phyloP scores from a whole-genome alignment of 2,797 vertebrate genomes.

The Diplodus sargus region DNA sequence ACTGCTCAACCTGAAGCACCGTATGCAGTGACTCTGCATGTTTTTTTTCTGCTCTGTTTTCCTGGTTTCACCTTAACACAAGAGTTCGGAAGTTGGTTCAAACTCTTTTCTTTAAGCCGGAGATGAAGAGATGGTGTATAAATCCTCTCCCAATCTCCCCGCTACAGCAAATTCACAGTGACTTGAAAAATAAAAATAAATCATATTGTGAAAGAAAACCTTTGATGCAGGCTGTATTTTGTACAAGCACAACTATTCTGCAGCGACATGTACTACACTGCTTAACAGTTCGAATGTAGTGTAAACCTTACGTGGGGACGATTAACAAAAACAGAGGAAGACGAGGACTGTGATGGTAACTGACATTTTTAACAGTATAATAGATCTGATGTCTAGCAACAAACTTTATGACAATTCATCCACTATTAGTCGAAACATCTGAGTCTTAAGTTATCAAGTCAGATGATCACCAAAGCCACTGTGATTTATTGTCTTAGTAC shows the following conservation, averaged over 20 bases:
- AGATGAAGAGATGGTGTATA: neutral
- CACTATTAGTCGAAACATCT: neutral
- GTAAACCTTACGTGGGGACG: too few species aligned
- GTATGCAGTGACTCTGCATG: neutral
- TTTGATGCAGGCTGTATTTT: conserved; percentile 6
- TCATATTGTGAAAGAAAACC: neutral
- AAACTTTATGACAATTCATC: neutral
- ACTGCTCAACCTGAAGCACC: neutral
- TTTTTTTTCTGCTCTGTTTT: conserved; percentile 11
- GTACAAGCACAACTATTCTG: neutral
- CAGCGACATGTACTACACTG: neutral
- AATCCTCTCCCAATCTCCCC: conserved; percentile 14
- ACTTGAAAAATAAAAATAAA: neutral
- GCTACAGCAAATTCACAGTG: conserved; percentile 3
- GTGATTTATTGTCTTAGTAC: neutral
- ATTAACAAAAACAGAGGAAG: too few species aligned
- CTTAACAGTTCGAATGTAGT: neutral
- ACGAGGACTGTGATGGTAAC: too few species aligned
- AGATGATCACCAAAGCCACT: neutral
- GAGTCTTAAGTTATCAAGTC: neutral
- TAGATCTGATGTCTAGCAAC: neutral
- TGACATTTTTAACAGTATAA: neutral
- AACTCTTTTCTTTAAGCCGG: conserved; percentile 8
- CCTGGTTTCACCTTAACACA: conserved; percentile 1
- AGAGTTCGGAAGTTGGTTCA: neutral